Conservation (phyloP, 2,113 vertebrate species). For the Rhinogobius similis region DNA sequence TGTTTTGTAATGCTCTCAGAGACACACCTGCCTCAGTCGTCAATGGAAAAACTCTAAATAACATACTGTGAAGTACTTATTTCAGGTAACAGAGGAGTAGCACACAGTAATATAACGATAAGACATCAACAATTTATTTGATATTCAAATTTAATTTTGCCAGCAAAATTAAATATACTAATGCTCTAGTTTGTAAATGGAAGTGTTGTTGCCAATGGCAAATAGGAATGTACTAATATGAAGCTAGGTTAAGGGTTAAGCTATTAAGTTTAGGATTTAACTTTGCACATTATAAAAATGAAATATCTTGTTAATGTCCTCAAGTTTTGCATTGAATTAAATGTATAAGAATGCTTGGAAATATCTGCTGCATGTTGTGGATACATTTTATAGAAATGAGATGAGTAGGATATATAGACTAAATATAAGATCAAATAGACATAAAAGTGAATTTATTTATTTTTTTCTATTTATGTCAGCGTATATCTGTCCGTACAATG, state of each 20-base stretch:
- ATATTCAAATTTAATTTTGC: conserved; percentile 1
- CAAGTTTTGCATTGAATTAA: conserved; percentile 2
- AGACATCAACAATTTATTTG: conserved; percentile 21
- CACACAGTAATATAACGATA: conserved; percentile 13
- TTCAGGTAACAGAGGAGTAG: conserved; percentile 19
- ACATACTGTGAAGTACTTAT: conserved; percentile 40
- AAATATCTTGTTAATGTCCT: conserved; percentile 28
- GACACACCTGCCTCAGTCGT: conserved; percentile 57
- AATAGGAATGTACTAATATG: conserved; percentile 21
- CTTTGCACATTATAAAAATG: conserved; percentile 24
- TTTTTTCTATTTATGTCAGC: conserved; percentile 4
- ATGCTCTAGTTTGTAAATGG: conserved; percentile 6
- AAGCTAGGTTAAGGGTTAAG: background rate
- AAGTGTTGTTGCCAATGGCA: conserved; percentile 9
- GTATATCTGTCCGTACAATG: conserved; percentile 24
- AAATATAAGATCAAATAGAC: background rate
- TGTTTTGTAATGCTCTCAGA: conserved; percentile 68
- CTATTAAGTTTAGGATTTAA: conserved; percentile 18
- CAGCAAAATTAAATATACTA: conserved; percentile 12
- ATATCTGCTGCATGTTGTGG: background rate
- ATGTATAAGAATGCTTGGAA: conserved; percentile 11
- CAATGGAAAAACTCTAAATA: conserved; percentile 33
- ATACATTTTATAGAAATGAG: conserved; percentile 1
- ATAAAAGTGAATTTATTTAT: conserved; percentile 9
- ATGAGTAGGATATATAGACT: background rate